A percentile compares a stretch with the other conserved stretches of the same genome.
phyloP scores from a whole-genome alignment of 1,140 invertebrate species.

The Diorhabda carinulata region DNA sequence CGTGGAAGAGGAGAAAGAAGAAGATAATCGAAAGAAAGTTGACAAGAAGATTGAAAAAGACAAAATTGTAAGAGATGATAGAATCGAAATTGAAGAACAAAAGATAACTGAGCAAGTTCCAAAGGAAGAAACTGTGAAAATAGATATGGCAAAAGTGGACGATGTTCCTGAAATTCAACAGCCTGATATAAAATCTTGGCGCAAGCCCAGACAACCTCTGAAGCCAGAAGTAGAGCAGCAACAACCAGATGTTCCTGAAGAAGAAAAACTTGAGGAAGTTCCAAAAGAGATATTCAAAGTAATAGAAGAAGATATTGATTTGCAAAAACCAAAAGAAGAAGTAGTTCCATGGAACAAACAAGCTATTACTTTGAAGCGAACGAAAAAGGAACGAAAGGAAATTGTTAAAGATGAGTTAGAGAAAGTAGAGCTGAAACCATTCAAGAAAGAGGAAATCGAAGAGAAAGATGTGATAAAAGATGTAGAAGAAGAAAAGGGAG shows the following conservation, averaged over 20 bases:
- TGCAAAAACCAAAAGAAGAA: conserved; percentile 37
- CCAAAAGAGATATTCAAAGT: not conserved
- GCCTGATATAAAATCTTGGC: conserved; percentile 30
- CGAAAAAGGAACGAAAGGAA: conserved; percentile 42
- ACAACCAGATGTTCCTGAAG: not conserved
- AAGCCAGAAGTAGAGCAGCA: conserved; percentile 12
- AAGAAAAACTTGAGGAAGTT: not conserved
- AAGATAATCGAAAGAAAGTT: not conserved
- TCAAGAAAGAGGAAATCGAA: conserved; percentile 20
- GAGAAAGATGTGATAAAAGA: conserved; percentile 47
- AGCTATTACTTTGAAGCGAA: conserved; percentile 45
- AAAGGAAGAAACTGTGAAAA: conserved; percentile 56
- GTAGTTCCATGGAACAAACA: conserved; percentile 49
- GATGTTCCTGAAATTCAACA: conserved; percentile 18
- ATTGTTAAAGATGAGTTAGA: conserved; percentile 46
- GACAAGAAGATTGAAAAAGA: conserved; percentile 6
- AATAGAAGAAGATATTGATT: not conserved
- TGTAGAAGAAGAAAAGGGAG: conserved; percentile 25
- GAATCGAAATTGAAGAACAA: conserved; percentile 13
- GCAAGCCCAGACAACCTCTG: conserved; percentile 17
- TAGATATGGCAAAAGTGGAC: conserved; percentile 17
- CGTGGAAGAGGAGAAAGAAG: conserved; percentile 1
- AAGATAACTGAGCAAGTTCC: conserved; percentile 40
- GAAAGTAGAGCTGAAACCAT: conserved; percentile 39
- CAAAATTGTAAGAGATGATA: not conserved